These are phyloP conservation scores for Macrophya alboannulata DNA, from an alignment of 2,888 invertebrate genomes.

Conservation along the genomic window DNA sequence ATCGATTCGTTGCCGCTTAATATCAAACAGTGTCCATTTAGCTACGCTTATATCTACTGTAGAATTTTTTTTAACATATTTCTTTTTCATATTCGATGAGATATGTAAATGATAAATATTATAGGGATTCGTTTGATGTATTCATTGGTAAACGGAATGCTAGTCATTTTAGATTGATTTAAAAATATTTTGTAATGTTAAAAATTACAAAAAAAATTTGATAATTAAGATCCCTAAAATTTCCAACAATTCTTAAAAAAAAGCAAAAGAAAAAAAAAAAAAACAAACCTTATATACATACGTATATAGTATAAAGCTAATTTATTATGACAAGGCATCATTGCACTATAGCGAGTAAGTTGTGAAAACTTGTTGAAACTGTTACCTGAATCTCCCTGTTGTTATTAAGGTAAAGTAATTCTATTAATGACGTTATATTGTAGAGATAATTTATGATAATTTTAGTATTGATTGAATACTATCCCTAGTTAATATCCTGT, in stretches of 20 bases:
- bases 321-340: slow-evolving; percentile 49
- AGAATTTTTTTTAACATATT: background rate
- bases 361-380: slow-evolving; percentile 66
- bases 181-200: slow-evolving; percentile 16
- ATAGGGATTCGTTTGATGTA: slow-evolving; percentile 25
- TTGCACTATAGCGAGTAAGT: slow-evolving; percentile 41
- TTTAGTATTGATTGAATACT: slow-evolving; percentile 36
- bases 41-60: slow-evolving; percentile 48
- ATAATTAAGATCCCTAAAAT: slow-evolving; percentile 34
- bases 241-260: slow-evolving; percentile 53
- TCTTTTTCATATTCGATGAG: slow-evolving; percentile 20
- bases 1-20: background rate
- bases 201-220: slow-evolving; percentile 14
- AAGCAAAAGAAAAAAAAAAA: slow-evolving; percentile 40
- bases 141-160: background rate
- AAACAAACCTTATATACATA: slow-evolving; percentile 1
- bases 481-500: slow-evolving; percentile 35
- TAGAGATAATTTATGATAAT: slow-evolving; percentile 50
- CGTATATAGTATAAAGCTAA: slow-evolving; percentile 38
- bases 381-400: slow-evolving; percentile 70
- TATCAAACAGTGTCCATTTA: slow-evolving; percentile 40
- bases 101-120: slow-evolving; percentile 12
- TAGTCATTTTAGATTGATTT: slow-evolving; percentile 28
- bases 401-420: slow-evolving; percentile 58
- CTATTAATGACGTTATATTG: slow-evolving; percentile 40